Evolutionary conservation across 1,140 invertebrate species (phyloP), one percentile per base, ranked within the genome.

Genomic region (Atta colombica): DNA sequence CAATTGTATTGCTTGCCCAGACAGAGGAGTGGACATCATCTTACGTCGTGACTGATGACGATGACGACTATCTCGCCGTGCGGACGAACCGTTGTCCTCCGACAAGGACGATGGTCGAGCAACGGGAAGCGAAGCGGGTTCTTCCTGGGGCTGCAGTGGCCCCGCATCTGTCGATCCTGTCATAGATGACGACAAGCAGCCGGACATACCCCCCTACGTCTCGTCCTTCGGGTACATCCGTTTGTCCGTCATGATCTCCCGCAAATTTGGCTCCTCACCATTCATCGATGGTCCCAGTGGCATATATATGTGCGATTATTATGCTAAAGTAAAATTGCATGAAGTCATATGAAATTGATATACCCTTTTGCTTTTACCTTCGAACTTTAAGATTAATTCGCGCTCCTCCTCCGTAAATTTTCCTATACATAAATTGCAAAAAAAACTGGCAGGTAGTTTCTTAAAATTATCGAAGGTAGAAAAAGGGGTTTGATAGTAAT

Each of bases 1-100:
- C 21, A 98, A 95, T 80, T 97, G 96, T 53, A 97, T 94, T 6
- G 94, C 91, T 85, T 95, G 92, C 25, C 92, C 90, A 72, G 92
- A 87, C 28, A 89, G 66, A 7, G 91, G 88, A 71, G 92, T 75
- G 85, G 92, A 91, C 60, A 93, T 94, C 93, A 94, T 93, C 72
- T 85, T 90, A 31, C 86, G 77, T 61, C 82, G 74, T 45, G 90
- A 60, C 61, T 71, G 86, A 55, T 91, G 92, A 65, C 92, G 91
- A 45, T 92, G 93, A 87, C 91, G 90, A 39, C 55, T 28, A 55
- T 66, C 28, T 63, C 75, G 81, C 0, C 66, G 61, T 7, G 51
- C 18, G 21, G 45, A 61, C 55, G 69, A 84, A 3, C 68, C 4
- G 31, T 85, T 39, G 6, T 49, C 74, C 61, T 55, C 66, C 1